Evolutionary conservation across 92 coral and sea anemone species (phyloP), one percentile per base, ranked within the genome.

Genomic region (Phenganax subtilis): DNA sequence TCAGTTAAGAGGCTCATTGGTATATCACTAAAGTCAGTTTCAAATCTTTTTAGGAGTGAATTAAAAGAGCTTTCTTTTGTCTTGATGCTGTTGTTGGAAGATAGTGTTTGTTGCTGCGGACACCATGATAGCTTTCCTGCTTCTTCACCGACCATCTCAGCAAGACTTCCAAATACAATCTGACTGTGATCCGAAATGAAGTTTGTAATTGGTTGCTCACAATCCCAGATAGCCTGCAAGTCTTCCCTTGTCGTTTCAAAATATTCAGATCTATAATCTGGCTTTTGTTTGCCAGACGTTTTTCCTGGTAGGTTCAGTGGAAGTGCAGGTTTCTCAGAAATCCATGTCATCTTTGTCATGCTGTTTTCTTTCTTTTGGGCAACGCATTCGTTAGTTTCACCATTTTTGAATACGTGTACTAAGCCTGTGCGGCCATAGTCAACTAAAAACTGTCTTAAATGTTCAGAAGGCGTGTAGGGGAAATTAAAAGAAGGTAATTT

Each of bases 401-500:
- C 87, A 55, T 86, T 82, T 37, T 89, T 75, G 61, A 82, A 88
- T 11, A 96, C 51, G 63, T 88, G 88, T 37, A 84, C 73, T 25
- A 82, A 58, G n/a, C 96, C 88, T 9, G 90, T 62, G 54, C 90
- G 89, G 12, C 99, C 97, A 81, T 96, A 96, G 53, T 92, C 99
- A 28, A 90, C 71, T 51, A 89, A 89, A 9, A 87, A 85, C 80
- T 92, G 93, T 10, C 84, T 71, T 57, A 84, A 85, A 16, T 81
- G 68, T 28, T 86, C 88, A 57, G 91, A 88, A 25, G 84, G 71
- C 27, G 89, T 87, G 72, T 85, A 90, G 11, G 99, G 96, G 72
- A 90, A 89, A 82, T 89, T 91, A 71, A 84, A 91, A 28, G 86
- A 85, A 57, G 94, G 90, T 62, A 90, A 91, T n/a, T 51, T 31